phyloP scores from a whole-genome alignment of 2,797 vertebrate species.

The Karalla daura region DNA sequence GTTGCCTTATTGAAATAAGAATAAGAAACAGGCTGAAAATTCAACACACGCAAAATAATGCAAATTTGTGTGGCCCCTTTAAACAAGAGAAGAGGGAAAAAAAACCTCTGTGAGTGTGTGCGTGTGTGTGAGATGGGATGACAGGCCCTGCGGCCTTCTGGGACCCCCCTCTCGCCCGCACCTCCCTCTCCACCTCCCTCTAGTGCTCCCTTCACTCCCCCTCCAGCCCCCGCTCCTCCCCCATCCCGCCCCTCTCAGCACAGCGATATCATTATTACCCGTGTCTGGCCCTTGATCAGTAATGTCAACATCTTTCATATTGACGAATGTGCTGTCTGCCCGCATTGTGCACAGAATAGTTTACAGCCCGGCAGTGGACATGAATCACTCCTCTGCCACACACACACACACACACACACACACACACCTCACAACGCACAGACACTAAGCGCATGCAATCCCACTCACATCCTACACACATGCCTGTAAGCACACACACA shows the following conservation, averaged over 20 bases:
- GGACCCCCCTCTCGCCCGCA: slow-evolving; percentile 68
- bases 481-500: slow-evolving; percentile 31
- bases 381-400: slow-evolving; percentile 96
- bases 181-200: slow-evolving; percentile 42
- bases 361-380: slow-evolving; percentile 98
- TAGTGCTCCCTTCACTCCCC: slow-evolving; percentile 70
- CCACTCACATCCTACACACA: slow-evolving; percentile 30
- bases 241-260: slow-evolving; percentile 81
- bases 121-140: slow-evolving; percentile 69
- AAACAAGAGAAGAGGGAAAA: slow-evolving; percentile 32
- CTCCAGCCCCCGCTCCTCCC: slow-evolving; percentile 52
- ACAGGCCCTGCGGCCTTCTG: slow-evolving; percentile 81
- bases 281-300: slow-evolving; percentile 99
- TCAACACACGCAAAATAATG: slow-evolving; percentile 83
- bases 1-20: slow-evolving; percentile 85
- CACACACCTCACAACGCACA: slow-evolving; percentile 75
- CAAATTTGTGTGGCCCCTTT: slow-evolving; percentile 75
- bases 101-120: slow-evolving; percentile 5
- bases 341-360: slow-evolving; percentile 98
- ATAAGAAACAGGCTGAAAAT: slow-evolving; percentile 80
- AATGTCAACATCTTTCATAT: slow-evolving; percentile 99
- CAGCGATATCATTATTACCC: slow-evolving; percentile 95
- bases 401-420: slow-evolving; percentile 64
- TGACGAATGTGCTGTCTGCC: slow-evolving; percentile 99
- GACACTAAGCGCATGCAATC: slow-evolving; percentile 39